Conservation (phyloP, 2,888 invertebrate species). For the Aphodius granarius region DNA sequence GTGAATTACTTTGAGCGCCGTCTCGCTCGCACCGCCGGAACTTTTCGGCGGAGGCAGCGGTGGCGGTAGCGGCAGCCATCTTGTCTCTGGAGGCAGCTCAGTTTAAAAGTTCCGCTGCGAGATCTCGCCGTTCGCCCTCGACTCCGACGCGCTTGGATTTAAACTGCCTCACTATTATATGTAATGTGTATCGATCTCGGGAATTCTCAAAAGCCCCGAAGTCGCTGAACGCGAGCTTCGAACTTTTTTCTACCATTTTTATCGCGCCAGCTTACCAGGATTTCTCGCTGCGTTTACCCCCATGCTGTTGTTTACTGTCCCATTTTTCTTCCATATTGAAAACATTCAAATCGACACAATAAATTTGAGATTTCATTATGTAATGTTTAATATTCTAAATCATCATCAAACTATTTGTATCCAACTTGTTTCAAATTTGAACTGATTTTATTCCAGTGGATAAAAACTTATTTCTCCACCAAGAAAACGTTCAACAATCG, state of each 20-base stretch:
- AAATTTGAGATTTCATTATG: too few species aligned
- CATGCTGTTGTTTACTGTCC: not conserved
- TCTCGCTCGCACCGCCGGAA: conserved; percentile 26
- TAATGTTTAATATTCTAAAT: too few species aligned
- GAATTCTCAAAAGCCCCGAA: not conserved
- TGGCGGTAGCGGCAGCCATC: conserved; percentile 41
- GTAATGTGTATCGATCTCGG: conserved; percentile 47
- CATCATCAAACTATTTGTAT: too few species aligned
- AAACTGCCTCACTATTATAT: conserved; percentile 49
- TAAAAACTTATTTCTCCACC: too few species aligned
- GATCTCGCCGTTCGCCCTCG: conserved; percentile 28
- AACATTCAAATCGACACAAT: too few species aligned
- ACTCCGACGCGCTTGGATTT: conserved; percentile 45
- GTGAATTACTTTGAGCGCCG: conserved; percentile 46
- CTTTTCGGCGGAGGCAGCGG: conserved; percentile 28
- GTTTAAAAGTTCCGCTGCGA: conserved; percentile 50
- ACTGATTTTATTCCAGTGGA: too few species aligned
- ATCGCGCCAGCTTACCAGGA: not conserved
- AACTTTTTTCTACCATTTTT: not conserved
- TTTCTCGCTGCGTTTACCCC: not conserved
- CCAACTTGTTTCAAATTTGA: too few species aligned
- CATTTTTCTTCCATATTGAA: not conserved
- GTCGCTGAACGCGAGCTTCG: not conserved
- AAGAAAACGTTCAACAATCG: not conserved
- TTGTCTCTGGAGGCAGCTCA: conserved; percentile 51